A percentile compares a stretch with the other conserved stretches of the same genome.
Evolutionary conservation across 1,140 invertebrate genomes (phyloP).

Genomic region (Micrasema longulum): DNA sequence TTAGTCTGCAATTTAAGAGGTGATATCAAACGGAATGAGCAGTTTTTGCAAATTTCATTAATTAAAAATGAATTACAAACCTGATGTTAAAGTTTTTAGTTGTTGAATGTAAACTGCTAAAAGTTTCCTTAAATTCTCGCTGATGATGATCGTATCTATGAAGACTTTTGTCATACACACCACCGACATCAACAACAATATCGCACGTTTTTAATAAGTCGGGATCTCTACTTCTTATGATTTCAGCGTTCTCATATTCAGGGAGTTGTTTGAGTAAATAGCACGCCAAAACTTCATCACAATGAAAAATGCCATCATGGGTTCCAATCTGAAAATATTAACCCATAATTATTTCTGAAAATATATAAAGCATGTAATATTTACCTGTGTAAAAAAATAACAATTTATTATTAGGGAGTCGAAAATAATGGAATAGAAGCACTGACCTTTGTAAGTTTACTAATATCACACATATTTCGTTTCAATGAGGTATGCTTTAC

Average conservation of each 20-base stretch:
- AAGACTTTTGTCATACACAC: constrained; percentile 80
- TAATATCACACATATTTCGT: no score
- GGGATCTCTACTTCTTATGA: constrained; percentile 77
- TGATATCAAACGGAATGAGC: background rate
- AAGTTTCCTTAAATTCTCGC: constrained; percentile 73
- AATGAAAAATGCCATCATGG: constrained; percentile 90
- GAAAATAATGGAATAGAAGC: no score
- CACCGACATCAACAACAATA: constrained; percentile 97
- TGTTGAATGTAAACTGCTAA: constrained; percentile 70
- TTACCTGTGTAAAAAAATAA: no score
- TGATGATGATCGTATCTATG: constrained; percentile 97
- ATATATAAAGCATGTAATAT: no score
- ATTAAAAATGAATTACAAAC: constrained; percentile 53
- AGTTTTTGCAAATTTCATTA: background rate
- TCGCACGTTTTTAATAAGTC: constrained; percentile 85
- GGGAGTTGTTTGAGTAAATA: constrained; percentile 89
- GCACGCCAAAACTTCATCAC: constrained; percentile 95
- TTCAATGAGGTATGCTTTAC: no score
- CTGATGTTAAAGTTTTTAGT: constrained; percentile 68
- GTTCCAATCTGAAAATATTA: constrained; percentile 74
- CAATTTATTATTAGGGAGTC: no score
- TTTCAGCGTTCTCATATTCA: constrained; percentile 83
- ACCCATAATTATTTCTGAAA: background rate
- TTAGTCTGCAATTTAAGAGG: constrained; percentile 76
- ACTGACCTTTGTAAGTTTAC: no score